phyloP scores from a whole-genome alignment of 2,888 invertebrate genomes.

The Eremobia ochroleuca region DNA sequence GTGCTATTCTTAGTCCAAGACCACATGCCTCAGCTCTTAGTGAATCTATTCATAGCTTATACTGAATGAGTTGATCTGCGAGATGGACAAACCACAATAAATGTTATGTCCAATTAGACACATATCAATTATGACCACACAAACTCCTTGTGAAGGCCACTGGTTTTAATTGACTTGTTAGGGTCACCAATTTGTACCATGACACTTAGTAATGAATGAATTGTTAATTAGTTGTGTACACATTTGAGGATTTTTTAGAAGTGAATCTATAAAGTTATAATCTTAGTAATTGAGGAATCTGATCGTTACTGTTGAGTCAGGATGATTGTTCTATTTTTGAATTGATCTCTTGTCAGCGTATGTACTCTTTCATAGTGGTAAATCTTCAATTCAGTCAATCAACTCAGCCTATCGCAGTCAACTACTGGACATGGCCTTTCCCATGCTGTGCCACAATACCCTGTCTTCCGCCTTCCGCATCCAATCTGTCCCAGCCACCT shows the following conservation, averaged over 20 bases:
- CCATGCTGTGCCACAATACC: neutral
- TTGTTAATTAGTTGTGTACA: constrained; percentile 47
- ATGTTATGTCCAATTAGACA: constrained; percentile 67
- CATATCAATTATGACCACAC: constrained; percentile 66
- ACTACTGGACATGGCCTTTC: neutral
- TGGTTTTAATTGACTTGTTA: constrained; percentile 55
- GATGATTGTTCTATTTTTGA: constrained; percentile 2
- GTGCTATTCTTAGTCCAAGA: constrained; percentile 53
- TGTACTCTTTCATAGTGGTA: neutral
- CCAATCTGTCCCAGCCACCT: neutral
- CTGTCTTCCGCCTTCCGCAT: neutral
- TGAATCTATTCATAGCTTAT: constrained; percentile 59
- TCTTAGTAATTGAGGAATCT: constrained; percentile 27
- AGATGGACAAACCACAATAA: constrained; percentile 54
- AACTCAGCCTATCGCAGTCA: neutral
- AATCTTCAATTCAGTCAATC: neutral
- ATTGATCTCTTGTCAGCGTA: neutral
- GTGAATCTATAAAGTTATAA: constrained; percentile 25
- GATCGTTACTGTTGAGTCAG: neutral
- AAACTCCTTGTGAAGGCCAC: constrained; percentile 60
- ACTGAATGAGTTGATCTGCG: constrained; percentile 55
- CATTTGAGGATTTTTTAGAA: constrained; percentile 42
- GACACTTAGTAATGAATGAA: constrained; percentile 27
- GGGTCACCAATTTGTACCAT: constrained; percentile 53
- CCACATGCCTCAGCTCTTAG: constrained; percentile 58